Evolutionary conservation across 2,888 invertebrate species (phyloP), one percentile per base, ranked within the genome.

Genomic region (Lucinisca nassula): DNA sequence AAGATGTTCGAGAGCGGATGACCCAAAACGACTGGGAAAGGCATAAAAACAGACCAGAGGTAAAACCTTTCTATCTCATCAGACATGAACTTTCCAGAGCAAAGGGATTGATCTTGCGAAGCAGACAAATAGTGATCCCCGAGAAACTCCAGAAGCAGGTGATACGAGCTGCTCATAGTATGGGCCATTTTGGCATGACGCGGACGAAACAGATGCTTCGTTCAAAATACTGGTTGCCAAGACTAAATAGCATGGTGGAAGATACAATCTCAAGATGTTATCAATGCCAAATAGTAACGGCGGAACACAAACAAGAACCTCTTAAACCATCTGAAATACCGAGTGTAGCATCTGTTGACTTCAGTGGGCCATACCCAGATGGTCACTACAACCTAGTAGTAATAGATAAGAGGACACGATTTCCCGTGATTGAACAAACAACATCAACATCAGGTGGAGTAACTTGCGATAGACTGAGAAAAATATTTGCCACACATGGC

Each of bases 201-300:
- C n/a, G n/a, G n/a, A n/a, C n/a, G n/a, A n/a, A n/a, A n/a, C n/a
- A n/a, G n/a, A n/a, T n/a, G n/a, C n/a, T n/a, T n/a, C n/a, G n/a
- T n/a, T n/a, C n/a, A n/a, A n/a, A n/a, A n/a, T n/a, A n/a, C n/a
- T n/a, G n/a, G n/a, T n/a, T n/a, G n/a, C n/a, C n/a, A n/a, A n/a
- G n/a, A n/a, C n/a, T n/a, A n/a, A n/a, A n/a, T n/a, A n/a, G n/a
- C n/a, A n/a, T n/a, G n/a, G n/a, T n/a, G n/a, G n/a, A n/a, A n/a
- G n/a, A n/a, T n/a, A n/a, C n/a, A n/a, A n/a, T n/a, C n/a, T n/a
- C n/a, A n/a, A n/a, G n/a, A n/a, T 85, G 85, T 8, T 73, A 70
- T 21, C 55, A 81, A 58, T 77, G 85, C 32, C 32, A 85, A 30
- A 38, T 82, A 70, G 45, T 82, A n/a, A 84, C 84, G 37, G 79